These are phyloP conservation scores for Pseudorectes ferrugineus DNA, from an alignment of 2,113 vertebrate genomes.

Conservation along the genomic window DNA sequence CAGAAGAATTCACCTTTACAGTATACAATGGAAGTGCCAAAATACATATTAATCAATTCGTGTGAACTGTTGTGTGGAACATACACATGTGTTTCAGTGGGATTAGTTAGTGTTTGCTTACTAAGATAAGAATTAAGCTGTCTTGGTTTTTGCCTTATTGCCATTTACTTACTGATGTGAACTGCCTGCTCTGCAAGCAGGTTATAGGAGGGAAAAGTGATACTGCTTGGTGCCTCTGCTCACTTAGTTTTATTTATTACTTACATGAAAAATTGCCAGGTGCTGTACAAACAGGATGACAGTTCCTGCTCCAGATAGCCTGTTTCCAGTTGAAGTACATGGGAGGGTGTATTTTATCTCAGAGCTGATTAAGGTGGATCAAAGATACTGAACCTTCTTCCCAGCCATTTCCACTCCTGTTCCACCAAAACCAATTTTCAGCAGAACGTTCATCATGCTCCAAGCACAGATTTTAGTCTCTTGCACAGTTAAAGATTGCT, in stretches of 20 bases:
- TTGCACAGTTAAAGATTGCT: neutral
- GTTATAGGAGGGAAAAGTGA: neutral
- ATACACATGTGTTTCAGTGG: rapidly evolving
- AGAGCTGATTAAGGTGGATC: neutral
- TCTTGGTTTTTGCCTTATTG: neutral
- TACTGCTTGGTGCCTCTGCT: neutral
- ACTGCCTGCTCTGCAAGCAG: neutral
- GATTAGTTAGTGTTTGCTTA: rapidly evolving
- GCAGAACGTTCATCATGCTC: neutral
- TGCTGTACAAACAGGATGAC: neutral
- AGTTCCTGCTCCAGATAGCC: neutral
- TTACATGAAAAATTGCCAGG: neutral
- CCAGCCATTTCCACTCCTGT: neutral
- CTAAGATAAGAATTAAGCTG: neutral
- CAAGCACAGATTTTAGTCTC: neutral
- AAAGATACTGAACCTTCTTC: neutral
- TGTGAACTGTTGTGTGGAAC: neutral
- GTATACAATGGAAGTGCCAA: neutral
- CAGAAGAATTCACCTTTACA: neutral
- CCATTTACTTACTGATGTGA: neutral
- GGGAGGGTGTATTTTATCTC: neutral
- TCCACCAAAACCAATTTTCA: neutral
- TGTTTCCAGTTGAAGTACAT: neutral
- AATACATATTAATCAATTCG: neutral
- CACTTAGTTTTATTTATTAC: neutral